Conservation (phyloP, 2,797 vertebrate genomes). For the Xiphorhynchus erythropygius region DNA sequence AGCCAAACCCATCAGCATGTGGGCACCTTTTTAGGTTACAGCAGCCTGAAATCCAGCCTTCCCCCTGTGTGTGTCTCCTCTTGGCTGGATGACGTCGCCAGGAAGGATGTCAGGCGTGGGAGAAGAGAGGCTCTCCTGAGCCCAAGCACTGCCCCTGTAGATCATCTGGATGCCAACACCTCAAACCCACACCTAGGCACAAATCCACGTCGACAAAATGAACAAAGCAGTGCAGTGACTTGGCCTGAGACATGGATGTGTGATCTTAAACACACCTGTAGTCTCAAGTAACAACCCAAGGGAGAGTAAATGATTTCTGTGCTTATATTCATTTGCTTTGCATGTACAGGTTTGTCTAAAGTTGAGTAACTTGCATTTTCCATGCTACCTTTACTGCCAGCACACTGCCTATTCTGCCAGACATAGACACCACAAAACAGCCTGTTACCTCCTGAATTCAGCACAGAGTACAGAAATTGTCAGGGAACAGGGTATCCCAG, state of each 20-base stretch:
- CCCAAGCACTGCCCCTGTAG: neutral
- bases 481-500: neutral
- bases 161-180: neutral
- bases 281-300: neutral
- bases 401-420: neutral
- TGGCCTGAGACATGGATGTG: fast-evolving
- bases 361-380: neutral
- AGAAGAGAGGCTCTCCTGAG: neutral
- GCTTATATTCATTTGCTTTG: neutral
- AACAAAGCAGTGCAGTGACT: neutral
- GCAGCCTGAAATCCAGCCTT: neutral
- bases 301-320: neutral
- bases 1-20: neutral
- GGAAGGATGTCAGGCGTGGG: neutral
- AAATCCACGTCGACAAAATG: neutral
- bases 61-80: too few species aligned
- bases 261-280: neutral
- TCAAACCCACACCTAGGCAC: neutral
- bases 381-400: neutral
- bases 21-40: neutral
- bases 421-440: neutral
- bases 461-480: neutral
- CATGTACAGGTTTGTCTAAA: neutral
- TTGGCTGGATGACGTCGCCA: neutral
- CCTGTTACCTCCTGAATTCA: neutral